These are phyloP conservation scores for Clunio marinus DNA, from an alignment of 2,888 invertebrate genomes.

Conservation along the genomic window DNA sequence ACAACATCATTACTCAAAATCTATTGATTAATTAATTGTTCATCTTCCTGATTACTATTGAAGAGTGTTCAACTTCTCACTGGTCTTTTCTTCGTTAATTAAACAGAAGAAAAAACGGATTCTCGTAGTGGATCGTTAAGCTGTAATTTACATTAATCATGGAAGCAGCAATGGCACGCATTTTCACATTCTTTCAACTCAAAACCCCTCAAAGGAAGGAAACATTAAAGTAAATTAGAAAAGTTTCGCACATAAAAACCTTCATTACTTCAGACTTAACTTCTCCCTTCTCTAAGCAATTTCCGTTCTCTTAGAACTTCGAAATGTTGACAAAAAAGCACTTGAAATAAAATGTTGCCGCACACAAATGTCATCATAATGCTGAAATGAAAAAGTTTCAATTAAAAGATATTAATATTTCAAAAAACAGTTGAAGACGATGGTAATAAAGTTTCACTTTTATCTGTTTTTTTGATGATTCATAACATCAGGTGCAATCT, in stretches of 20 bases:
- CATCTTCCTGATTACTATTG: background rate
- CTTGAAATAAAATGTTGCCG: background rate
- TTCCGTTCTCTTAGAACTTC: no score
- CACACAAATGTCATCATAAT: background rate
- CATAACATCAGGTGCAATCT: background rate
- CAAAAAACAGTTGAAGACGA: background rate
- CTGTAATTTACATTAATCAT: background rate
- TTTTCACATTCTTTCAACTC: background rate
- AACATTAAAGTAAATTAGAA: conserved; percentile 27
- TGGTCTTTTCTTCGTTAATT: background rate
- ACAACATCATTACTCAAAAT: background rate
- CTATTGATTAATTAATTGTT: background rate
- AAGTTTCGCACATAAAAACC: conserved; percentile 16
- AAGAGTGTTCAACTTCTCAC: background rate
- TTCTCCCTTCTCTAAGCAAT: background rate
- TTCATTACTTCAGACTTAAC: background rate
- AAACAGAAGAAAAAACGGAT: background rate
- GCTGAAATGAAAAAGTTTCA: background rate
- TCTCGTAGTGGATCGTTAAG: background rate
- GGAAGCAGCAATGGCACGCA: background rate
- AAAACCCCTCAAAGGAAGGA: background rate
- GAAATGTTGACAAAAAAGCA: no score
- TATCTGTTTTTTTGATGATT: background rate
- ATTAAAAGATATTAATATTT: background rate
- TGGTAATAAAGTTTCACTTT: no score